These are phyloP conservation scores for Myotis vivesi DNA, from an alignment of 2,797 vertebrate genomes.

Conservation along the genomic window DNA sequence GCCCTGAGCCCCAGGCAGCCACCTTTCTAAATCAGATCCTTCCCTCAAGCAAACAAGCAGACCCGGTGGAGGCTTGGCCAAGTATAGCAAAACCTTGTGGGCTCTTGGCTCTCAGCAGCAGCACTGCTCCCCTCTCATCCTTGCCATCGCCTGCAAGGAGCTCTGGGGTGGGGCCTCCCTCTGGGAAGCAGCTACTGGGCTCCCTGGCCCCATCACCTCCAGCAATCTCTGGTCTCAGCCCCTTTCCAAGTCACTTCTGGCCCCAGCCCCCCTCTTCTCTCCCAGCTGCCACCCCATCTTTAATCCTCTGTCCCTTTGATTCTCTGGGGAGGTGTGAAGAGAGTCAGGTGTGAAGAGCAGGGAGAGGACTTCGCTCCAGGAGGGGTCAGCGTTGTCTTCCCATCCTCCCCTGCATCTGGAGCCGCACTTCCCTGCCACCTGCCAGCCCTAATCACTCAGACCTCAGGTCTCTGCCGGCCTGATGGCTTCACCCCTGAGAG, in stretches of 20 bases:
- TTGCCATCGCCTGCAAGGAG: neutral
- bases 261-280: neutral
- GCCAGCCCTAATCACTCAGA: neutral
- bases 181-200: neutral
- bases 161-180: neutral
- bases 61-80: neutral
- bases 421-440: neutral
- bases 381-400: neutral
- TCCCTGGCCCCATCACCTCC: neutral
- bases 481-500: neutral
- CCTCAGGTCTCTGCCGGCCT: neutral
- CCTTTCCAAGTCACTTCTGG: neutral
- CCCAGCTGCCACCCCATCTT: neutral
- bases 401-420: neutral
- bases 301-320: neutral
- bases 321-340: neutral
- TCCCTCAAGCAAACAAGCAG: neutral
- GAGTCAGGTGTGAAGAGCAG: neutral
- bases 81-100: slow-evolving; percentile 46
- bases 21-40: slow-evolving; percentile 55
- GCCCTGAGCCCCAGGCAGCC: neutral
- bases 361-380: neutral
- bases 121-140: neutral
- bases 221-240: neutral
- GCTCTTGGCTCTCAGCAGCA: neutral